Percentiles rank a stretch among this genome's conserved stretches.
phyloP scores from a whole-genome alignment of 2,888 invertebrate species.

The Lathronympha strigana region DNA sequence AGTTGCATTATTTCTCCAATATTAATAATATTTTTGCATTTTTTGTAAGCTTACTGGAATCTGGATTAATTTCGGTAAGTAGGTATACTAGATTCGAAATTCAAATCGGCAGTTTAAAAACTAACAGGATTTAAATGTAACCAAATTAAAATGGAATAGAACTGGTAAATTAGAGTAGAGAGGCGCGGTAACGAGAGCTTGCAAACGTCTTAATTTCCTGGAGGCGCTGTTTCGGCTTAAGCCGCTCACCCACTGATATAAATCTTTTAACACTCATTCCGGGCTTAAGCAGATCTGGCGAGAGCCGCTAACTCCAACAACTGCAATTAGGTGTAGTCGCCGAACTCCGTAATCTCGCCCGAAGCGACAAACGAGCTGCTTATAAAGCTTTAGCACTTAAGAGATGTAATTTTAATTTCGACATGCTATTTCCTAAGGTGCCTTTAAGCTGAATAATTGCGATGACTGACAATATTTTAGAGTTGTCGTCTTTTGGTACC shows the following conservation, averaged over 20 bases:
- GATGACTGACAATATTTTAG: background rate
- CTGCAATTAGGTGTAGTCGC: slow-evolving; percentile 77
- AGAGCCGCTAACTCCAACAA: slow-evolving; percentile 74
- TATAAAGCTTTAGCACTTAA: slow-evolving; percentile 44
- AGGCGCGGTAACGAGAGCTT: slow-evolving; percentile 35
- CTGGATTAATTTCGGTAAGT: slow-evolving; percentile 12
- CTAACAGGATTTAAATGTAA: slow-evolving; percentile 31
- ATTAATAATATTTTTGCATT: slow-evolving; percentile 22
- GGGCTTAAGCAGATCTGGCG: slow-evolving; percentile 68
- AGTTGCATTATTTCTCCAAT: slow-evolving; percentile 27
- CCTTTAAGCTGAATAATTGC: slow-evolving; percentile 19
- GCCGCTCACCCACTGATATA: slow-evolving; percentile 71
- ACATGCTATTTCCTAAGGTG: slow-evolving; percentile 26
- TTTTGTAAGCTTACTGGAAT: background rate
- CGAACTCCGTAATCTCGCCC: slow-evolving; percentile 68
- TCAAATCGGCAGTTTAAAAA: slow-evolving; percentile 26
- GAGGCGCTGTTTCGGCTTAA: slow-evolving; percentile 57
- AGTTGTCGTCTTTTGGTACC: background rate
- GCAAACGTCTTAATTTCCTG: slow-evolving; percentile 77
- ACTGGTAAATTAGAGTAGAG: slow-evolving; percentile 37
- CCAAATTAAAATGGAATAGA: slow-evolving; percentile 34
- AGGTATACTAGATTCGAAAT: slow-evolving; percentile 26
- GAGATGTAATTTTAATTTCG: slow-evolving; percentile 46
- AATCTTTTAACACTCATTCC: slow-evolving; percentile 81
- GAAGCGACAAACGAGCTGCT: slow-evolving; percentile 65